Conservation (phyloP, 1,140 invertebrate species). For the Rhagoletis zephyria region DNA sequence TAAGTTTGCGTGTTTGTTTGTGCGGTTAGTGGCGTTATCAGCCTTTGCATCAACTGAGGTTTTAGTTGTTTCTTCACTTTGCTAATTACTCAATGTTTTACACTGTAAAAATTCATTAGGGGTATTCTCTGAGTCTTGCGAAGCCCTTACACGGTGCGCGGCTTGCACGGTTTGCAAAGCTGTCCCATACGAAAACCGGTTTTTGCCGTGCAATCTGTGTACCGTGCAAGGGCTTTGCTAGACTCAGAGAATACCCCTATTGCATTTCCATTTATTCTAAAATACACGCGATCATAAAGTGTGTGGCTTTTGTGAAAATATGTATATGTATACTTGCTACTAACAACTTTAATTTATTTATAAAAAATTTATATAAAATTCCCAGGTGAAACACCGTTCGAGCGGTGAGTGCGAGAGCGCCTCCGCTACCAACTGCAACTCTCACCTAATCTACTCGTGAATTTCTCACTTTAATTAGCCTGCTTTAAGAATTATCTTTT, state of each 20-base stretch:
- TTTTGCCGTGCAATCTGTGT: no score
- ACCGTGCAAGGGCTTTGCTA: not conserved
- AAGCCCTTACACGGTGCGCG: no score
- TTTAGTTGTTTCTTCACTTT: not conserved
- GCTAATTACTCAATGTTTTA: not conserved
- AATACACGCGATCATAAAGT: not conserved
- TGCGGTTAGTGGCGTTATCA: not conserved
- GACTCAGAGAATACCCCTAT: not conserved
- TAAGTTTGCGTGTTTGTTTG: not conserved
- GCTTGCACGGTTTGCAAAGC: no score
- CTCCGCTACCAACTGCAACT: not conserved
- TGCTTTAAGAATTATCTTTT: slow-evolving; percentile 28
- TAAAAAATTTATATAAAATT: no score
- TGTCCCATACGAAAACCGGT: no score
- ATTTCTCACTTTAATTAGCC: slow-evolving; percentile 8
- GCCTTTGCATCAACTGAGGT: not conserved
- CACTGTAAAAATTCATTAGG: not conserved
- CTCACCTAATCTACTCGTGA: not conserved
- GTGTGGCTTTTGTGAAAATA: no score
- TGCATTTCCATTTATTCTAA: not conserved
- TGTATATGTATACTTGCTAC: no score
- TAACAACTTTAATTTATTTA: no score
- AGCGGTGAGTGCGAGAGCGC: not conserved
- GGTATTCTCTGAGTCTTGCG: no score
- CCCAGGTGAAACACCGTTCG: no score